Evolutionary conservation across 2,888 invertebrate species (phyloP).

Genomic region (Shargacucullia verbasci): DNA sequence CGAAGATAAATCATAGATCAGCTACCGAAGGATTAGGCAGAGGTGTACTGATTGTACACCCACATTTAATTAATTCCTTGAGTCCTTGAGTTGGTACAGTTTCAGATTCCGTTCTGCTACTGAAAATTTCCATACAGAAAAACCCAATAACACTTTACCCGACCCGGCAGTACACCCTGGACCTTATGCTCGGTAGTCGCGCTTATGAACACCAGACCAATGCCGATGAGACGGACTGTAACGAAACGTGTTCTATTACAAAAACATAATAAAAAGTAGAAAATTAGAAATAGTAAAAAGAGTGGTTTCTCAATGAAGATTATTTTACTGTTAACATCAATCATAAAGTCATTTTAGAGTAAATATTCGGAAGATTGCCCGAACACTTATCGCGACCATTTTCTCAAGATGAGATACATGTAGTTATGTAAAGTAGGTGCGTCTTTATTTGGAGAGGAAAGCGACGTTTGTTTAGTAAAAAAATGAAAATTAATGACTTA

Average conservation of each 20-base stretch:
- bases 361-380: constrained; percentile 46
- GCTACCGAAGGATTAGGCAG: too few species aligned
- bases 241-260: constrained; percentile 26
- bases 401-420: constrained; percentile 23
- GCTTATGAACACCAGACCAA: too few species aligned
- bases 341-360: constrained; percentile 56
- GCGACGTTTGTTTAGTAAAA: background rate
- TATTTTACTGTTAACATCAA: constrained; percentile 55
- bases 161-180: too few species aligned
- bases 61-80: too few species aligned
- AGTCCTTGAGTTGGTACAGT: too few species aligned
- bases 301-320: constrained; percentile 31
- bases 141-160: too few species aligned
- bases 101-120: too few species aligned
- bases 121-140: too few species aligned
- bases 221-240: constrained; percentile 10
- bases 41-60: too few species aligned
- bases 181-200: too few species aligned
- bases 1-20: too few species aligned
- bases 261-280: constrained; percentile 22
- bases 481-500: constrained; percentile 13
- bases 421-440: constrained; percentile 16
- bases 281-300: constrained; percentile 20
- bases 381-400: constrained; percentile 32
- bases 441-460: constrained; percentile 17